Base-by-base conservation (phyloP, 1,140 invertebrate genomes). In the Drosophila sulfurigaster region DNA sequence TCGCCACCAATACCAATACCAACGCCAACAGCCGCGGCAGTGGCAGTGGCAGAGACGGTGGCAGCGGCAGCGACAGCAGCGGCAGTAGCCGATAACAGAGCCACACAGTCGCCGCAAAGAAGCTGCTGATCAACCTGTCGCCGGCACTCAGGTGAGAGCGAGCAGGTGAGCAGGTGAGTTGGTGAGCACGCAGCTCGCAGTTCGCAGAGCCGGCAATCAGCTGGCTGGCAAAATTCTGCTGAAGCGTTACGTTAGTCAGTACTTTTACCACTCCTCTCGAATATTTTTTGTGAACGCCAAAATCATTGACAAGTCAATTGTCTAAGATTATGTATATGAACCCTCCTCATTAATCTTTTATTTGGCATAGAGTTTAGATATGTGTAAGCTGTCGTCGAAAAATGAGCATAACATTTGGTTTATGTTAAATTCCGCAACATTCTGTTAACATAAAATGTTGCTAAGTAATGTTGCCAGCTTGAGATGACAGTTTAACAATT, bases 91-190 rank as follows among this genome's bases (percentile, higher is more conserved):
- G 69, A 72, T 70, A 75, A 70, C 15, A 72, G 52, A 32, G 60
- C 16, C 56, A 57, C 8, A 52, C 25, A 62, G 28, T 46, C 30
- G 63, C 48, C 51, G 25, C 32, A 20, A 70, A 75, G 66, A 75
- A 75, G 62, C 62, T 60, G 69, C 46, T 35, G 69, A 66, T 77
- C 69, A 66, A 65, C 67, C 67, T 71, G 73, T 71, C 48, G 73
- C 67, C 46, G 59, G 20, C 32, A 51, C 35, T 46, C 62, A 49
- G 52, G 54, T 60, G 64, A 67, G 64, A 60, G 71, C 57, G 32
- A 56, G 32, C 71, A 69, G 65, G 43, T 64, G 73, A 68, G 66
- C 32, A 30, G 3, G 10, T n/a, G 20, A 25, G 20, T 25, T 25
- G 20, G 20, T 25, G 20, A 20, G 30, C 48, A 13, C 62, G 30